Evolutionary conservation across 2,797 vertebrate genomes (phyloP), one percentile per base, ranked within the genome.

Genomic region (Schizopygopsis pylzovi): DNA sequence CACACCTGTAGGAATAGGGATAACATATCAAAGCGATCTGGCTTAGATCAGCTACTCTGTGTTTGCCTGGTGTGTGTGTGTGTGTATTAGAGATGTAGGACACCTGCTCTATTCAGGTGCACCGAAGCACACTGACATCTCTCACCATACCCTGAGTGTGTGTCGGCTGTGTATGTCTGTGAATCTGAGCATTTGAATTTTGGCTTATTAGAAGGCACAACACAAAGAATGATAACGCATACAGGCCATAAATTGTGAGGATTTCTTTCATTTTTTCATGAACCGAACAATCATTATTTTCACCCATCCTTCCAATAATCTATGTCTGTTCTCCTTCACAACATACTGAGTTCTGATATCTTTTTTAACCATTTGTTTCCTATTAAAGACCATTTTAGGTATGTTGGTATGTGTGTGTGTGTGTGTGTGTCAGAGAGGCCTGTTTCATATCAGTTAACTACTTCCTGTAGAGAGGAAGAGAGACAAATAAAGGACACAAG

Each of bases 61-160:
- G 67, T 65, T 75, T 87, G 47, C 20, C 33, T 85, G 76, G n/a
- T 56, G 80, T 83, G 73, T 56, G 76, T 49, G 76, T 49, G 71
- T 82, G 71, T 52, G 8, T 90, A 78, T 63, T 63, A 76, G 73
- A 84, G 83, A 70, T 16, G 82, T 68, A 59, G 67, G 54, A 80
- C 91, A 90, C 89, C 90, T 93, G 90, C 89, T 86, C 88, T 91
- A 90, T 88, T 91, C 79, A 91, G 82, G 82, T 88, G 87, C 86
- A 92, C 88, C 91, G 89, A 67, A 87, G 82, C 88, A 87, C 63
- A 82, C 73, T 39, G 45, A 70, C 59, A 85, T 89, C 88, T 85
- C 49, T 83, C 83, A 85, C 83, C 79, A 87, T 76, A 85, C 90
- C 85, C 88, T 87, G 67, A 82, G 72, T 33, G 47, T 63, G 77